A percentile compares a stretch with the other conserved stretches of the same genome.
phyloP scores from a whole-genome alignment of 2,797 vertebrate genomes.

The Syngnathus acus region DNA sequence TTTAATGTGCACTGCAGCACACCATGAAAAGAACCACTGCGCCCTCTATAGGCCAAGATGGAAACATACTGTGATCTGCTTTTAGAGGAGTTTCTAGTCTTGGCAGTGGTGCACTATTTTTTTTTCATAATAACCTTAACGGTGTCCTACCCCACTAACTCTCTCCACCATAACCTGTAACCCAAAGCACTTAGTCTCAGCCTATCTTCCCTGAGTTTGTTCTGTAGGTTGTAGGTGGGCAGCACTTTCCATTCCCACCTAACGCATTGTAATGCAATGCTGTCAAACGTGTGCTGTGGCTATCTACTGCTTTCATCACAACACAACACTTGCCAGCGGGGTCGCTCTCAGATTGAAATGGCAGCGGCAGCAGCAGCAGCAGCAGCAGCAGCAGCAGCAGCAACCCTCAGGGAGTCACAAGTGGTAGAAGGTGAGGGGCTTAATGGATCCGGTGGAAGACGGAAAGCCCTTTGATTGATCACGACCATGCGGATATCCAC shows the following conservation, averaged over 20 bases:
- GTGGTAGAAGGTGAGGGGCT: slow-evolving; percentile 15
- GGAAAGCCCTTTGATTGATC: slow-evolving; percentile 30
- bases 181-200: no score
- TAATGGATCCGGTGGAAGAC: slow-evolving; percentile 13
- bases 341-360: slow-evolving; percentile 28
- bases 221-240: neutral
- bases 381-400: slow-evolving; percentile 15
- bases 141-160: no score
- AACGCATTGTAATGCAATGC: neutral
- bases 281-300: slow-evolving; percentile 6
- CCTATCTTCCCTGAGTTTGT: neutral
- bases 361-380: slow-evolving; percentile 18
- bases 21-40: slow-evolving; percentile 5
- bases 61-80: neutral
- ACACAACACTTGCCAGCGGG: slow-evolving; percentile 16
- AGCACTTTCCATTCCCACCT: neutral
- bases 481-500: slow-evolving; percentile 35
- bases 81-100: neutral
- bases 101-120: no score
- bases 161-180: no score
- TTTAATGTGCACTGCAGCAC: neutral
- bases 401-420: slow-evolving; percentile 38
- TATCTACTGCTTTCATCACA: slow-evolving; percentile 33
- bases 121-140: neutral
- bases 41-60: neutral